Evolutionary conservation across 1,140 invertebrate species (phyloP).

Genomic region (Ceratosolen solmsi): DNA sequence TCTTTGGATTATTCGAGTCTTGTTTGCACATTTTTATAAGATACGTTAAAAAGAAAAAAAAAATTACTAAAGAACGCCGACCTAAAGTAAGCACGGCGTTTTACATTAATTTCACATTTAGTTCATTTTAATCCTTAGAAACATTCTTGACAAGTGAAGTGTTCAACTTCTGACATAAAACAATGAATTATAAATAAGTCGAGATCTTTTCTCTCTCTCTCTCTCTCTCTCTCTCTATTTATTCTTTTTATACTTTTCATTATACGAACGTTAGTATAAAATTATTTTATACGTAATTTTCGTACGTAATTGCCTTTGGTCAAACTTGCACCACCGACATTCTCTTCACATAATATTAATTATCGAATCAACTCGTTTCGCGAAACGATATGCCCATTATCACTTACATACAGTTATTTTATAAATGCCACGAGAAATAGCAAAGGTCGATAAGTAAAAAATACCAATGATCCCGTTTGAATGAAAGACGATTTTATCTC

Average conservation of each 20-base stretch:
- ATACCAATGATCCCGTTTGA: neutral
- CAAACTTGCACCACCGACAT: neutral
- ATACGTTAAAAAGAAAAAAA: too few species aligned
- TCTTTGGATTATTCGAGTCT: too few species aligned
- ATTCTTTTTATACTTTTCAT: slow-evolving; percentile 11
- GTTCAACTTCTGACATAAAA: neutral
- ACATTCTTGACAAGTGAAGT: neutral
- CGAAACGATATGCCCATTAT: slow-evolving; percentile 11
- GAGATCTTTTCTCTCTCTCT: too few species aligned
- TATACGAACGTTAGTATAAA: slow-evolving; percentile 1
- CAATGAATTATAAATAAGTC: neutral
- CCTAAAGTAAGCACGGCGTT: neutral
- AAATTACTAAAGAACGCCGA: neutral
- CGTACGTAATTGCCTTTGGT: neutral
- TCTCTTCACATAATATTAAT: too few species aligned
- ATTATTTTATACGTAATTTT: slow-evolving; percentile 27
- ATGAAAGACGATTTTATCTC: neutral
- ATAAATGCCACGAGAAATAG: neutral
- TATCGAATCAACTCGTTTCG: neutral
- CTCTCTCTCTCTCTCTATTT: too few species aligned
- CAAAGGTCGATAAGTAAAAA: neutral
- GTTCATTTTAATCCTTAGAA: neutral
- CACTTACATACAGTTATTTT: slow-evolving; percentile 6
- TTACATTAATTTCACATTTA: neutral
- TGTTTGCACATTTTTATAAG: too few species aligned